These are phyloP conservation scores for Cheilosia urbana DNA, from an alignment of 2,888 invertebrate species.

Conservation along the genomic window DNA sequence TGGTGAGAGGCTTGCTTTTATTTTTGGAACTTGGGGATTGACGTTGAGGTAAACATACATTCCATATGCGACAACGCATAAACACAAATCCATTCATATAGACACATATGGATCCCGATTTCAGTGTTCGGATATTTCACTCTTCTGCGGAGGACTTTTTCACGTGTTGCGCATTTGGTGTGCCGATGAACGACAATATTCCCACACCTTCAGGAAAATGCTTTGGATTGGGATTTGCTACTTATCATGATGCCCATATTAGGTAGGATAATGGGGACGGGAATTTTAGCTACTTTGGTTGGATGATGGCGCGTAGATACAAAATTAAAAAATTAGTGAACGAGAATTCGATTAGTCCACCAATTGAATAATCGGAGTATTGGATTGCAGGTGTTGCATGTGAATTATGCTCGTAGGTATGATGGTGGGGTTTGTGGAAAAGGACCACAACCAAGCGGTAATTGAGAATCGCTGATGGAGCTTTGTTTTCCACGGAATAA, in stretches of 20 bases:
- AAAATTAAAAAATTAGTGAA: slow-evolving; percentile 62
- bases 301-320: slow-evolving; percentile 43
- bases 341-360: slow-evolving; percentile 60
- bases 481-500: too few relatives aligned
- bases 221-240: slow-evolving; percentile 16
- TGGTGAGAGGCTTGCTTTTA: slow-evolving; percentile 10
- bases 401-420: too few relatives aligned
- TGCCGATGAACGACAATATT: slow-evolving; percentile 18
- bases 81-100: slow-evolving; percentile 4
- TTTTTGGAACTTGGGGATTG: slow-evolving; percentile 13
- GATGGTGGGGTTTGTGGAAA: too few relatives aligned
- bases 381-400: not conserved
- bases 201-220: slow-evolving; percentile 18
- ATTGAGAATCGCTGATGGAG: too few relatives aligned
- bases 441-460: too few relatives aligned
- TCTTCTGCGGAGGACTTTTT: slow-evolving; percentile 1
- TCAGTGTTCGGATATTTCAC: slow-evolving; percentile 17
- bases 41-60: not conserved
- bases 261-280: not conserved
- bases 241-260: slow-evolving; percentile 11
- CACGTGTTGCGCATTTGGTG: slow-evolving; percentile 58
- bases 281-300: slow-evolving; percentile 8
- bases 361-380: slow-evolving; percentile 55
- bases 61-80: slow-evolving; percentile 16
- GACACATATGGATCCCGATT: not conserved